Conservation (phyloP, 1,140 invertebrate genomes). For the Ladona fulva region DNA sequence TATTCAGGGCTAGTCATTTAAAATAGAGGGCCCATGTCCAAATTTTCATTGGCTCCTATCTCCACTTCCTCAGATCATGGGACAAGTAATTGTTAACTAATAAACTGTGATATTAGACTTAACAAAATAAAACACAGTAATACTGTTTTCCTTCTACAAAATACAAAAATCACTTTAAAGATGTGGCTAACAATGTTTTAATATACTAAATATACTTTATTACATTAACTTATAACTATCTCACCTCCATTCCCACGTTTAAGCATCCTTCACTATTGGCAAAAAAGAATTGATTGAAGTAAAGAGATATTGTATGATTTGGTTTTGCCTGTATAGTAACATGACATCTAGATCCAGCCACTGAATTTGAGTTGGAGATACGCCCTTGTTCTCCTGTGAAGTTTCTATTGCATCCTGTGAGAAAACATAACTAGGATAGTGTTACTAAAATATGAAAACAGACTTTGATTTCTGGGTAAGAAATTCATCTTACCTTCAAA, state of each 20-base stretch:
- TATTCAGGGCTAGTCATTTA: too few species aligned
- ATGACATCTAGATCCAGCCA: slow-evolving; percentile 40
- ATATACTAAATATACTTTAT: too few species aligned
- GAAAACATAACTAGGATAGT: not conserved
- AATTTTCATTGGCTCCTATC: too few species aligned
- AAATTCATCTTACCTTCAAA: slow-evolving; percentile 22
- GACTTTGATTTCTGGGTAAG: not conserved
- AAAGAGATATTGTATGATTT: slow-evolving; percentile 54
- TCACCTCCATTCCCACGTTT: not conserved
- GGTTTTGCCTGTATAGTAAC: slow-evolving; percentile 45
- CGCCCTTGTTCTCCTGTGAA: slow-evolving; percentile 57
- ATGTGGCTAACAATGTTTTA: too few species aligned
- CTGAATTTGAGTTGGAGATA: slow-evolving; percentile 37
- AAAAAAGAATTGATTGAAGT: slow-evolving; percentile 40
- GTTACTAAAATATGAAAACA: not conserved
- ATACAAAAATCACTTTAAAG: too few species aligned
- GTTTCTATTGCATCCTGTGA: slow-evolving; percentile 53
- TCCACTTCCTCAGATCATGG: too few species aligned
- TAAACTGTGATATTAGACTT: too few species aligned
- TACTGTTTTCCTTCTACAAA: too few species aligned
- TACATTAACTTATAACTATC: not conserved
- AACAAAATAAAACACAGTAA: too few species aligned
- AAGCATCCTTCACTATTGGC: slow-evolving; percentile 36
- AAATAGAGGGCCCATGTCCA: too few species aligned
- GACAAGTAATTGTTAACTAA: too few species aligned